Evolutionary conservation across 1,140 invertebrate species (phyloP), one percentile per base, ranked within the genome.

Genomic region (Pararge aegeria): DNA sequence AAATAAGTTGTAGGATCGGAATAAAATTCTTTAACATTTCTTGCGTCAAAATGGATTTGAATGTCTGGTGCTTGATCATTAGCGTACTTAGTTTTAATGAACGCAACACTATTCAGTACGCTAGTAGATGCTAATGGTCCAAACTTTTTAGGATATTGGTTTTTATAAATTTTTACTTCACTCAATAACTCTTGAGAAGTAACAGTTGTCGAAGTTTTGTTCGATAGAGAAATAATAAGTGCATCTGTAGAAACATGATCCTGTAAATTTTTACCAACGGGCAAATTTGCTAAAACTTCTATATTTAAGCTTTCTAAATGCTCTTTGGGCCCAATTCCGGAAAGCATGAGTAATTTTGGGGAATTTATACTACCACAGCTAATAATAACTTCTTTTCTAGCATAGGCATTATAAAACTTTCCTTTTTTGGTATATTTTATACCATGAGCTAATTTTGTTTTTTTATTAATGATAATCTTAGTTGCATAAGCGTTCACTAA

Each of bases 211-310:
- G 90, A 82, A 34, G 87, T 86, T 27, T 90, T 80, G 64, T 94
- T 93, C 0, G 83, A 83, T n/a, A 93, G 46, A 15, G 70, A 64
- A 52, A 92, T 80, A 1, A 93, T 78, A 1, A 94, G 61, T 1
- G 91, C 92, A 56, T 92, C 90, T 7, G 91, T 92, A 0, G 92
- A 93, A 0, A 87, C 84, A 76, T 97, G 96, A 80, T 97, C 95
- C 80, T 96, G 95, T 1, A 97, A 87, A 84, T 97, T 97, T 38
- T 94, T 84, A 0, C 97, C 97, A 44, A 93, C 95, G 56, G 85
- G 91, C 4, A 94, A 82, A 76, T 95, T 90, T 55, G 92, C 85
- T 24, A 94, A 78, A 0, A 94, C 91, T 38, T 92, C 88, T 56
- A 94, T 94, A 38, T 83, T 78, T 64, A 91, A 91, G 83, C 76